A percentile compares a stretch with the other conserved stretches of the same genome.
phyloP scores from a whole-genome alignment of 2,797 vertebrate genomes.

The Chloroceryle inda region DNA sequence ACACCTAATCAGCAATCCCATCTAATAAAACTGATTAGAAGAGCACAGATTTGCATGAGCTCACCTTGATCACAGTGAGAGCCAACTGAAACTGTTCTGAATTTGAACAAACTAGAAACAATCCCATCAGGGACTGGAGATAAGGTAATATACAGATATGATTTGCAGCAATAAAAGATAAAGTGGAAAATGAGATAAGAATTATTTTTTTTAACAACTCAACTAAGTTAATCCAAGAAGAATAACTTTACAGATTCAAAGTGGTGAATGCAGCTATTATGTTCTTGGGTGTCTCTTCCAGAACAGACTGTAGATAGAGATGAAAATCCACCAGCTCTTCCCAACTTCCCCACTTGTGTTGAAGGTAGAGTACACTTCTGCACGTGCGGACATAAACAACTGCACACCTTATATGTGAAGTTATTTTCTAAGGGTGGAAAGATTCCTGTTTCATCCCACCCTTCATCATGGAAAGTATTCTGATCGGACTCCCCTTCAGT shows the following conservation, averaged over 20 bases:
- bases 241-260: background rate
- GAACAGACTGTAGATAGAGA: background rate
- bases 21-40: conserved; percentile 41
- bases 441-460: background rate
- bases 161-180: background rate
- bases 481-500: background rate
- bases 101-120: conserved; percentile 11
- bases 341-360: background rate
- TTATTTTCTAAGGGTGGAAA: background rate
- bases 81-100: background rate
- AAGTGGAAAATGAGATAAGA: conserved; percentile 4
- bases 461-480: background rate
- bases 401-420: accelerated
- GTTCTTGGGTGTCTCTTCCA: background rate
- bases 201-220: background rate
- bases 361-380: background rate
- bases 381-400: background rate
- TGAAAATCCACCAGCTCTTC: background rate
- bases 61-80: background rate
- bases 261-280: background rate
- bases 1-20: conserved; percentile 8
- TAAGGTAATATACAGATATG: background rate
- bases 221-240: background rate
- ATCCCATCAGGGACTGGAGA: background rate
- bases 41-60: background rate